phyloP scores from a whole-genome alignment of 2,113 vertebrate species.

The Neogale vison region DNA sequence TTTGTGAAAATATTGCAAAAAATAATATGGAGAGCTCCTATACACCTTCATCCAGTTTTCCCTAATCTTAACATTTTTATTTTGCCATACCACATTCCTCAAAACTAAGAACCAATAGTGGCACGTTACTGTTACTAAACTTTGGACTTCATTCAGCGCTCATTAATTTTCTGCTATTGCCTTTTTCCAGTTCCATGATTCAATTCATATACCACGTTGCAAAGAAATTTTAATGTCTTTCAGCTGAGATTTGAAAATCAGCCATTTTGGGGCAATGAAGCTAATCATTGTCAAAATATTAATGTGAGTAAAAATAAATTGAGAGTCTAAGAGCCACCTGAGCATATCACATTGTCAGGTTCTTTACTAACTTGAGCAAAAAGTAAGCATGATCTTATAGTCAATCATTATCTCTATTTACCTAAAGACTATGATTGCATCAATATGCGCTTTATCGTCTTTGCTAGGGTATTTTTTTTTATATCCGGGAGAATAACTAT shows the following conservation, averaged over 20 bases:
- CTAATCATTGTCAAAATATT: neutral
- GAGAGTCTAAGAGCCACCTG: neutral
- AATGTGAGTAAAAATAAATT: neutral
- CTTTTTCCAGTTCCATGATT: neutral
- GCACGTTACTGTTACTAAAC: neutral
- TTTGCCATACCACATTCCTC: neutral
- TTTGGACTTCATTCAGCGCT: neutral
- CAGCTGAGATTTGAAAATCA: neutral
- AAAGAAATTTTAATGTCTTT: neutral
- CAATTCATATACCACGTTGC: neutral
- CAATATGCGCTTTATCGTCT: neutral
- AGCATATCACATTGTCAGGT: neutral
- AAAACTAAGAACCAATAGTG: conserved; percentile 2
- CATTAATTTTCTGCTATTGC: neutral
- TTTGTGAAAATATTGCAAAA: conserved; percentile 29
- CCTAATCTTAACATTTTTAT: neutral
- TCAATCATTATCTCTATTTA: neutral
- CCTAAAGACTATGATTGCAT: neutral
- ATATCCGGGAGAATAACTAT: neutral
- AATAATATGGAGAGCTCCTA: neutral
- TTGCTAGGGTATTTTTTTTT: neutral
- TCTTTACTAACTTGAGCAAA: neutral
- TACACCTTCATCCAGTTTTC: neutral
- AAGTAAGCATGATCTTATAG: neutral
- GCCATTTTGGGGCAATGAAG: neutral